phyloP scores from a whole-genome alignment of 1,140 invertebrate species.

The Lepidostoma basale region DNA sequence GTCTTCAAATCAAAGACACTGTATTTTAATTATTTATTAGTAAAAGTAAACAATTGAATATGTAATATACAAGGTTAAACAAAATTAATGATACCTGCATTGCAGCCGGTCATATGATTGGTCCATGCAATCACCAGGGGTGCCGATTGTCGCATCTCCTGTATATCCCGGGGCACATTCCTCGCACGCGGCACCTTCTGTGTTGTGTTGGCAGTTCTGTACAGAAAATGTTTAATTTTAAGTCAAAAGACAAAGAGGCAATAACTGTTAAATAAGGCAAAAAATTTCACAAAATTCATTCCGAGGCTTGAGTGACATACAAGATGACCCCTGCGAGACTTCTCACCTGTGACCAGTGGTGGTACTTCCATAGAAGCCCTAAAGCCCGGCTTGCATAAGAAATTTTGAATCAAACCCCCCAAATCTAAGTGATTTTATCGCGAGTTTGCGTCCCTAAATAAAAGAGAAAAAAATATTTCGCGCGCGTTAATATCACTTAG shows the following conservation, averaged over 20 bases:
- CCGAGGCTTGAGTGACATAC: too few relatives aligned
- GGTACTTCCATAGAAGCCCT: too few relatives aligned
- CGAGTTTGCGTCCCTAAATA: too few relatives aligned
- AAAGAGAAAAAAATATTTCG: too few relatives aligned
- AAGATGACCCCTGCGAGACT: too few relatives aligned
- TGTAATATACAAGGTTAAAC: too few relatives aligned
- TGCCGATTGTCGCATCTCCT: constrained; percentile 64
- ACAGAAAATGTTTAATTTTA: neutral
- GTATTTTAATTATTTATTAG: neutral
- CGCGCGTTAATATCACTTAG: too few relatives aligned
- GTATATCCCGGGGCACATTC: constrained; percentile 78
- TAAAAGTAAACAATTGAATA: neutral
- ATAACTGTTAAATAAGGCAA: neutral
- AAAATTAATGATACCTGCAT: constrained; percentile 50
- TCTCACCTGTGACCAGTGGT: too few relatives aligned
- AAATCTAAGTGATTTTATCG: too few relatives aligned
- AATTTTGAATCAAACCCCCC: too few relatives aligned
- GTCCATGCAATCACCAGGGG: constrained; percentile 55
- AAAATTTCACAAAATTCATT: neutral
- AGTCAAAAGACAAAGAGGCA: neutral
- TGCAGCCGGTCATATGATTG: neutral
- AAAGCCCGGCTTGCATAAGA: too few relatives aligned
- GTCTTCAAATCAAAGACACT: too few relatives aligned
- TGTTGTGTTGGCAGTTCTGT: constrained; percentile 78
- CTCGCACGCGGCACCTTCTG: constrained; percentile 85